These are phyloP conservation scores for Esox masquinongy DNA, from an alignment of 2,797 vertebrate genomes.

Conservation along the genomic window DNA sequence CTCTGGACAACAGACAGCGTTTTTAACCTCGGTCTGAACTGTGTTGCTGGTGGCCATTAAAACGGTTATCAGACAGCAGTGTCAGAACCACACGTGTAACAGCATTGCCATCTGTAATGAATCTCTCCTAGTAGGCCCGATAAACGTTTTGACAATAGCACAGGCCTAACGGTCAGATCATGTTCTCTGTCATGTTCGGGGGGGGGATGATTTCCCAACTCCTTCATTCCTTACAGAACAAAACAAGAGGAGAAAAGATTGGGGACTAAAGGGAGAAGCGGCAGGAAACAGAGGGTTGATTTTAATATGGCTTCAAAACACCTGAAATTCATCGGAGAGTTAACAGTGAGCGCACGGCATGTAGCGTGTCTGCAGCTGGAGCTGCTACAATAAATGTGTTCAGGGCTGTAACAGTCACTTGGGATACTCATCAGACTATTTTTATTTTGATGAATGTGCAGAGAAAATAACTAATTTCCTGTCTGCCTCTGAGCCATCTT, in stretches of 20 bases:
- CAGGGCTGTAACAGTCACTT: conserved; percentile 49
- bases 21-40: conserved; percentile 38
- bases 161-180: background rate
- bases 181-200: conserved; percentile 11
- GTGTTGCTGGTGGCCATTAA: conserved; percentile 45
- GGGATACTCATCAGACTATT: conserved; percentile 63
- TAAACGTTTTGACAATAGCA: background rate
- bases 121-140: conserved; percentile 21
- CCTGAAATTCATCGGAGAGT: conserved; percentile 55
- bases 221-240: conserved; percentile 29
- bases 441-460: conserved; percentile 69
- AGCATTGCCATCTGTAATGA: conserved; percentile 21
- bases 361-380: conserved; percentile 49
- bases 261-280: conserved; percentile 33
- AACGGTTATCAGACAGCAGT: conserved; percentile 51
- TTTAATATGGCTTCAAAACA: conserved; percentile 47
- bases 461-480: conserved; percentile 64
- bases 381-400: conserved; percentile 48
- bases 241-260: conserved; percentile 45
- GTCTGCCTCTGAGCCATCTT: conserved; percentile 61
- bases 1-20: conserved; percentile 23
- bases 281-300: conserved; percentile 20
- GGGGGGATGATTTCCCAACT: conserved; percentile 42
- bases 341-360: conserved; percentile 36
- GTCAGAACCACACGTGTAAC: conserved; percentile 42